Percentiles rank a stretch among this genome's conserved stretches.
Conservation (phyloP, 2,888 invertebrate genomes). For the Leucophenga maculata region DNA sequence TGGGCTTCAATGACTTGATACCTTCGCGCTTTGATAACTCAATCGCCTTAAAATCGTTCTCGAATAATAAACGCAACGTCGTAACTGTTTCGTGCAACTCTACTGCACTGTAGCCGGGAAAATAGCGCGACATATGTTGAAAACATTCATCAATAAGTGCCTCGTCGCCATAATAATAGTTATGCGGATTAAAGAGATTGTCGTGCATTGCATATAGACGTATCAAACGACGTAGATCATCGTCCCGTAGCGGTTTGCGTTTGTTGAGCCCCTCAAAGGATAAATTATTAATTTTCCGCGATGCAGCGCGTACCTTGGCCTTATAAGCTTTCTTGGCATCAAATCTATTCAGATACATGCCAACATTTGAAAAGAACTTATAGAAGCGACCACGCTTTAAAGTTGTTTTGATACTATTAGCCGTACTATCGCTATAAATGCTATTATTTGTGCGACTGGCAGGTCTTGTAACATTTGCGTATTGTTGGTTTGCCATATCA, state of each 20-base stretch:
- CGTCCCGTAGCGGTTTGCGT: not conserved
- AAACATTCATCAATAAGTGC: conserved; percentile 41
- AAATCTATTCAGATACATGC: not conserved
- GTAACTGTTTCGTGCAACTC: not conserved
- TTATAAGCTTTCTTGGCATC: not conserved
- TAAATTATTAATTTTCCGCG: not conserved
- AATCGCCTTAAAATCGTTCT: conserved; percentile 42
- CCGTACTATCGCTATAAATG: too few relatives aligned
- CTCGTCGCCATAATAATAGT: conserved; percentile 41
- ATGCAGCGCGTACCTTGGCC: not conserved
- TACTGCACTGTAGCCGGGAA: conserved; percentile 26
- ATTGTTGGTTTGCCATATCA: too few relatives aligned
- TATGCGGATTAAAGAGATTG: conserved; percentile 43
- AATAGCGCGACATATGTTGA: conserved; percentile 37
- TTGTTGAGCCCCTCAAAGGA: not conserved
- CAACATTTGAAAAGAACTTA: not conserved
- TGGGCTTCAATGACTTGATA: conserved; percentile 32
- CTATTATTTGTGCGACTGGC: too few relatives aligned
- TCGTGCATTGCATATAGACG: conserved; percentile 38
- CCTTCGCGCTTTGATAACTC: conserved; percentile 25
- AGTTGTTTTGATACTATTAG: not conserved
- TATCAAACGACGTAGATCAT: conserved; percentile 42
- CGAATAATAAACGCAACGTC: conserved; percentile 38
- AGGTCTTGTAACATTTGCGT: too few relatives aligned
- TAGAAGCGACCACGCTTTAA: not conserved